Base-by-base conservation (phyloP, 2,113 vertebrate species). In the Ictidomys tridecemlineatus region DNA sequence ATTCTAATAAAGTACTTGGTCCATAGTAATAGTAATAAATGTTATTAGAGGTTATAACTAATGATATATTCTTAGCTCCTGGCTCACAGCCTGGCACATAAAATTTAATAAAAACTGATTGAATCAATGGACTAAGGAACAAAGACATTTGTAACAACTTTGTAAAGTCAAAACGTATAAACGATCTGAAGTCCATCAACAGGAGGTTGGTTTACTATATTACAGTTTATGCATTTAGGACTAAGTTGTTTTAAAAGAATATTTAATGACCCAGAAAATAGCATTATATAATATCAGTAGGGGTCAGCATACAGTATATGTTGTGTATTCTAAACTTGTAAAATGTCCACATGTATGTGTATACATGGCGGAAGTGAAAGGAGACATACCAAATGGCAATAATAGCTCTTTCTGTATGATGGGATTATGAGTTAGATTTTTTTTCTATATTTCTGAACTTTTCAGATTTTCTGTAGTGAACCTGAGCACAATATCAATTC, bases 201-300 rank as follows among this genome's bases (percentile, higher is more conserved):
- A 30, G 53, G 9, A 85, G 16, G 61, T 17, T 78, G 69, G 34
- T n/a, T 63, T 87, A 48, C n/a, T 72, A 76, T 30, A 58, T 69
- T 48, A 42, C 42, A 17, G 24, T 42, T 85, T 39, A 42, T 80
- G 69, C 1, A 76, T 22, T 78, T 39, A 89, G 53, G 6, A 94
- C 18, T 42, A 70, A 92, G 32, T 96, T 74, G 37, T 18, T 90
- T 79, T 79, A 82, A 97, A 92, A 92, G 4, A 93, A 78, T 89
- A 65, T 56, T 80, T 78, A 84, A 32, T 67, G 45, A 42, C 18
- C 70, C 83, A 87, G 26, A 92, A 94, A 83, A 80, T 70, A 0
- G 74, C 78, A 86, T 77, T 77, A 61, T 48, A 34, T 39, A 77
- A 39, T 20, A 7, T 22, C 51, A 48, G 7, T 18, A 13, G 34